Percentiles rank a stretch among this genome's conserved stretches.
phyloP scores from a whole-genome alignment of 2,113 vertebrate genomes.

The Peromyscus leucopus region DNA sequence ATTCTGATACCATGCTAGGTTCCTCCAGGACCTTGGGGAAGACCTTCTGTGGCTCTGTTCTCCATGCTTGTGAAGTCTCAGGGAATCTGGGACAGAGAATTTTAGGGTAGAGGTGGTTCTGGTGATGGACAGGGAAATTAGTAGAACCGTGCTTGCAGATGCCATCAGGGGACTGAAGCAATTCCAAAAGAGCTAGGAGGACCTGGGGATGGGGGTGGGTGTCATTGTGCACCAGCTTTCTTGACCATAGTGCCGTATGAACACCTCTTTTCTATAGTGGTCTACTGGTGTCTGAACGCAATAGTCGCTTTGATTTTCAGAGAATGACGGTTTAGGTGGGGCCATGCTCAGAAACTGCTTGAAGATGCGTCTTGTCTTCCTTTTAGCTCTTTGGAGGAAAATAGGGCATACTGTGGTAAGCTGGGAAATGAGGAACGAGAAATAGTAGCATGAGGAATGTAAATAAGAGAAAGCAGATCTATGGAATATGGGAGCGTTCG shows the following conservation, averaged over 20 bases:
- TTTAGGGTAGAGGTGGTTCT: background rate
- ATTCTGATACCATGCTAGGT: background rate
- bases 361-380: background rate
- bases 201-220: background rate
- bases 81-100: background rate
- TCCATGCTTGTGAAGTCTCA: background rate
- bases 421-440: conserved; percentile 25
- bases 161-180: background rate
- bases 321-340: background rate
- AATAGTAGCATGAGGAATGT: conserved; percentile 20
- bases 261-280: background rate
- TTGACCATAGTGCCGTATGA: background rate
- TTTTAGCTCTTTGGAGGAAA: conserved; percentile 5
- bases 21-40: background rate
- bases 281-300: background rate
- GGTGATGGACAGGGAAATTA: background rate
- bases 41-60: background rate
- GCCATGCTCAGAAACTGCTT: background rate
- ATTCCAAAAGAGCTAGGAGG: background rate
- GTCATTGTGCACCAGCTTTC: background rate
- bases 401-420: conserved; percentile 24
- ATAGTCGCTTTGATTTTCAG: conserved; percentile 15
- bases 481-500: conserved; percentile 19
- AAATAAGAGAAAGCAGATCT: conserved; percentile 68
- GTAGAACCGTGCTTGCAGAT: background rate